These are phyloP conservation scores for Steinernema scapterisci DNA, from an alignment of 2,888 invertebrate species.

Conservation along the genomic window DNA sequence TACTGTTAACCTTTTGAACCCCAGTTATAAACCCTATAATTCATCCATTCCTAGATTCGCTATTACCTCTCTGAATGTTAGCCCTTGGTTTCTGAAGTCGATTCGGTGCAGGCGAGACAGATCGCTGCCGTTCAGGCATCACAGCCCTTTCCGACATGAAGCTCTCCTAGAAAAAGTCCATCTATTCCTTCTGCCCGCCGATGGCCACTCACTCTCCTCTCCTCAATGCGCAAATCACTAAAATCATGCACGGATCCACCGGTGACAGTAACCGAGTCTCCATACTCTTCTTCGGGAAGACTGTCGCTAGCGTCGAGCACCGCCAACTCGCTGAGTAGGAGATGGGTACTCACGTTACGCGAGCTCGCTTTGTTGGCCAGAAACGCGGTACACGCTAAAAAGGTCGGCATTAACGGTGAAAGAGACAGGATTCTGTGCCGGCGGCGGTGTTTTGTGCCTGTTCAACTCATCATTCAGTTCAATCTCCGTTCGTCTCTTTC, in stretches of 20 bases:
- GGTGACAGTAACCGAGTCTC: background rate
- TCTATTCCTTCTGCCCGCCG: background rate
- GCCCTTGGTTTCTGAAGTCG: background rate
- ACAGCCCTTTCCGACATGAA: background rate
- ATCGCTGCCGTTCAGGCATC: background rate
- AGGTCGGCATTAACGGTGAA: too few species aligned
- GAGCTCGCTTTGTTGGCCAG: slow-evolving; percentile 12
- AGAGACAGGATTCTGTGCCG: too few species aligned
- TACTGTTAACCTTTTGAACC: too few species aligned
- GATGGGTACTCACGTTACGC: slow-evolving; percentile 6
- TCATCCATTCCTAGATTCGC: background rate
- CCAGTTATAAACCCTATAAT: too few species aligned
- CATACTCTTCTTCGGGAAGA: slow-evolving; percentile 13
- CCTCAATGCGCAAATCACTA: background rate
- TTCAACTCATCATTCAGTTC: too few species aligned
- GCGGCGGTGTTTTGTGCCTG: too few species aligned
- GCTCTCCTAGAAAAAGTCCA: background rate
- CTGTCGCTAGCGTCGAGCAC: background rate
- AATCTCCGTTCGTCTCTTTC: background rate
- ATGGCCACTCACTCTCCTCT: background rate
- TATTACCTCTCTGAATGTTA: background rate
- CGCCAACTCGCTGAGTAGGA: background rate
- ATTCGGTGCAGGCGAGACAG: background rate
- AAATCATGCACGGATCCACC: background rate
- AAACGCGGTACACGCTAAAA: slow-evolving; percentile 2